Conservation (phyloP, 1,140 invertebrate genomes). For the Drosophila ficusphila region DNA sequence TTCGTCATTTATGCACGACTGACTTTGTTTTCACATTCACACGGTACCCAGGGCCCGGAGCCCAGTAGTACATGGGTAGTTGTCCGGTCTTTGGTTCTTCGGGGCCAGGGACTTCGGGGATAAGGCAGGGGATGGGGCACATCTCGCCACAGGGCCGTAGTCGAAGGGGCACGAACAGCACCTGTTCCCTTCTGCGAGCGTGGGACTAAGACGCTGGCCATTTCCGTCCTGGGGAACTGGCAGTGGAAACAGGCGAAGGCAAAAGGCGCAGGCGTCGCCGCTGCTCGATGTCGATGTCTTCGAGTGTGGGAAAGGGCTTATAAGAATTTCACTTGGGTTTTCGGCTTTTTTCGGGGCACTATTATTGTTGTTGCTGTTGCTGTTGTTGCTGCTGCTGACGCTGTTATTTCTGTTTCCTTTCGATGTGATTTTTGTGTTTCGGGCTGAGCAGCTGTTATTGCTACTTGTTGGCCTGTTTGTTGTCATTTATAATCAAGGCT, state of each 20-base stretch:
- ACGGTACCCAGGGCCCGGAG: slow-evolving; percentile 69
- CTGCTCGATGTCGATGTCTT: slow-evolving; percentile 41
- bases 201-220: slow-evolving; percentile 69
- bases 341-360: slow-evolving; percentile 62
- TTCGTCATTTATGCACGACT: slow-evolving; percentile 81
- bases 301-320: slow-evolving; percentile 81
- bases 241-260: slow-evolving; percentile 16
- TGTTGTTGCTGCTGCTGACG: slow-evolving; percentile 34
- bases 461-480: slow-evolving; percentile 78
- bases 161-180: slow-evolving; percentile 49
- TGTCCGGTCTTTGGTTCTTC: slow-evolving; percentile 50
- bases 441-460: slow-evolving; percentile 69
- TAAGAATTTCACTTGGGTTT: slow-evolving; percentile 81
- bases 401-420: slow-evolving; percentile 71
- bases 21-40: slow-evolving; percentile 82
- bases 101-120: slow-evolving; percentile 14
- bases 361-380: slow-evolving; percentile 47
- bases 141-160: slow-evolving; percentile 57
- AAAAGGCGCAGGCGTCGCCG: slow-evolving; percentile 65
- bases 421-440: slow-evolving; percentile 62
- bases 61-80: slow-evolving; percentile 66
- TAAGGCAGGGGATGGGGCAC: not conserved
- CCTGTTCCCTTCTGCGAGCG: slow-evolving; percentile 56
- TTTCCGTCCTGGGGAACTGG: slow-evolving; percentile 70
- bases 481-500: slow-evolving; percentile 81